Evolutionary conservation across 92 coral and sea anemone genomes (phyloP).

Genomic region (Porites rus): DNA sequence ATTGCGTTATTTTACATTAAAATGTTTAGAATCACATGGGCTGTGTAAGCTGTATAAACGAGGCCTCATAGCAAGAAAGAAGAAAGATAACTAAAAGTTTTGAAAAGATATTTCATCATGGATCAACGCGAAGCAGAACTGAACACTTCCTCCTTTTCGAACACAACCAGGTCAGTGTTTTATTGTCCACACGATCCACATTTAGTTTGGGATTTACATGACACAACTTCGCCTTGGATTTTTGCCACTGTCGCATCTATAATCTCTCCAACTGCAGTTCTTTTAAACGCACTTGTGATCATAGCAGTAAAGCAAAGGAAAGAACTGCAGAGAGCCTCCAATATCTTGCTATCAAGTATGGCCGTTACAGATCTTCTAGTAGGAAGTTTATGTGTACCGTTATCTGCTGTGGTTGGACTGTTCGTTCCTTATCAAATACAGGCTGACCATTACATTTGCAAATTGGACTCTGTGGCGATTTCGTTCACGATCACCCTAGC

Average conservation of each 20-base stretch:
- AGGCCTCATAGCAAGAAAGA: too few species aligned
- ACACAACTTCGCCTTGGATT: too few species aligned
- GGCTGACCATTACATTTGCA: not conserved
- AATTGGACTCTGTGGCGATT: not conserved
- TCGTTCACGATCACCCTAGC: not conserved
- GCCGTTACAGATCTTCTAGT: conserved; percentile 17
- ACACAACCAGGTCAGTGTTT: too few species aligned
- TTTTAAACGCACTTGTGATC: not conserved
- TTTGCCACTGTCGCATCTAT: too few species aligned
- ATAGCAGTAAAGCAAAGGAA: not conserved
- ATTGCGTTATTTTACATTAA: too few species aligned
- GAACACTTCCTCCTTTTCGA: too few species aligned
- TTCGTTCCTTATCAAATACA: not conserved
- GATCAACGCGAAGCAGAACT: not conserved
- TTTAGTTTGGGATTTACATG: too few species aligned
- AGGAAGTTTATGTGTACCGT: not conserved
- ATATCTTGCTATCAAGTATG: conserved; percentile 6
- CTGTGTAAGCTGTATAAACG: too few species aligned
- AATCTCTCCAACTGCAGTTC: too few species aligned
- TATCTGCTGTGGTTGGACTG: not conserved
- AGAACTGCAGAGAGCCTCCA: not conserved
- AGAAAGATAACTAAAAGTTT: too few species aligned
- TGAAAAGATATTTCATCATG: not conserved
- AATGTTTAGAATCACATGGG: too few species aligned
- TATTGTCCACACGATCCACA: too few species aligned